Conservation (phyloP, 2,888 invertebrate species). For the Callyntrura sp. region DNA sequence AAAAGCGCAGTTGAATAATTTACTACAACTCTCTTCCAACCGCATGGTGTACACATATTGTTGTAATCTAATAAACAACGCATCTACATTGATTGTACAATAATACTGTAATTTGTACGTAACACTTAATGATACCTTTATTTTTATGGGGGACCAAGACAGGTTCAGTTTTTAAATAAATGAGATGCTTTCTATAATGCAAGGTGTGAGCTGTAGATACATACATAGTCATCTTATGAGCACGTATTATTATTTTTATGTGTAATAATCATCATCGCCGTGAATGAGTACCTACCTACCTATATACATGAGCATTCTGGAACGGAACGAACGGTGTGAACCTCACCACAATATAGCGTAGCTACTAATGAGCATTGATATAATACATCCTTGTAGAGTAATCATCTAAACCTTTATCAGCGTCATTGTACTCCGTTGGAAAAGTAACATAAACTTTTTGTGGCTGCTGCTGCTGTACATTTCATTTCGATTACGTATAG, state of each 20-base stretch:
- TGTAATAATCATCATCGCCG: too few species aligned
- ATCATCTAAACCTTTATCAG: constrained; percentile 66
- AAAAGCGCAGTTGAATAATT: constrained; percentile 17
- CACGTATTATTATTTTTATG: too few species aligned
- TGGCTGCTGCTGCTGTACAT: constrained; percentile 47
- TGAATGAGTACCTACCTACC: neutral
- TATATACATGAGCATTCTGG: neutral
- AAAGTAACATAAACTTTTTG: constrained; percentile 51
- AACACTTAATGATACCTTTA: constrained; percentile 35
- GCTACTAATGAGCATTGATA: constrained; percentile 69
- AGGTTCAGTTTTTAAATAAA: constrained; percentile 3
- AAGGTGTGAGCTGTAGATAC: neutral
- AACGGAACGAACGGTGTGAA: constrained; percentile 46
- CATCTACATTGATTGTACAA: constrained; percentile 3
- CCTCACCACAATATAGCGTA: constrained; percentile 44
- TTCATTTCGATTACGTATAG: constrained; percentile 6
- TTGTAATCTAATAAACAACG: constrained; percentile 36
- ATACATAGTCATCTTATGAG: neutral
- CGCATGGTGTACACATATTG: neutral
- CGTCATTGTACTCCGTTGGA: constrained; percentile 35
- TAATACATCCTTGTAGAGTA: constrained; percentile 38
- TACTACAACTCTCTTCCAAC: neutral
- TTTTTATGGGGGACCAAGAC: constrained; percentile 19
- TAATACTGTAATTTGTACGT: constrained; percentile 45
- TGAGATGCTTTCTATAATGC: constrained; percentile 25